A percentile compares a stretch with the other conserved stretches of the same genome.
Evolutionary conservation across 2,888 invertebrate genomes (phyloP).

Genomic region (Rapana venosa): DNA sequence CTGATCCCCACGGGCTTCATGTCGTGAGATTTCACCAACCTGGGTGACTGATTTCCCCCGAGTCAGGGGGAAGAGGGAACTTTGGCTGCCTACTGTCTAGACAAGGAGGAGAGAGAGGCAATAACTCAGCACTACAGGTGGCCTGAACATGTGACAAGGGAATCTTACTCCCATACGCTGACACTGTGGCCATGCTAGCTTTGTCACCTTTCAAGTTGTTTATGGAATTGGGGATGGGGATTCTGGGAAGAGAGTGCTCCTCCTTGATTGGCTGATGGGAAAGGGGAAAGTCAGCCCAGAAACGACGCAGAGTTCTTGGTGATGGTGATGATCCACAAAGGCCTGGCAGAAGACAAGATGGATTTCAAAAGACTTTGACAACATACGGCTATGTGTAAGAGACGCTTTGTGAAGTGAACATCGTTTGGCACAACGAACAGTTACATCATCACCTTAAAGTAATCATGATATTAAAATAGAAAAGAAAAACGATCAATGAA

Average conservation of each 20-base stretch:
- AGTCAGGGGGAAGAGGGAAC: background rate
- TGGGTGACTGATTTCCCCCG: slow-evolving; percentile 5
- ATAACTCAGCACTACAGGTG: slow-evolving; percentile 22
- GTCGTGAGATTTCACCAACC: slow-evolving; percentile 19
- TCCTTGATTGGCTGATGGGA: slow-evolving; percentile 51
- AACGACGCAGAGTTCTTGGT: slow-evolving; percentile 47
- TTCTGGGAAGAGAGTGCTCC: slow-evolving; percentile 48
- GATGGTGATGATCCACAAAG: slow-evolving; percentile 44
- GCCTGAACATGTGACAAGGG: slow-evolving; percentile 30
- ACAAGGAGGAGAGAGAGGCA: background rate
- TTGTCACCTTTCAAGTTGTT: slow-evolving; percentile 27
- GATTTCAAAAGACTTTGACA: slow-evolving; percentile 3
- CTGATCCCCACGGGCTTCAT: slow-evolving; percentile 34
- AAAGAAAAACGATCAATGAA: too few relatives aligned
- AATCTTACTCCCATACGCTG: slow-evolving; percentile 36
- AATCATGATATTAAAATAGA: background rate
- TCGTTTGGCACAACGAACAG: background rate
- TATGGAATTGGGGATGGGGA: slow-evolving; percentile 36
- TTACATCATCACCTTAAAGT: background rate
- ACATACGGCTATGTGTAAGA: background rate
- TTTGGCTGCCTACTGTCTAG: background rate
- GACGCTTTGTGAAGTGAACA: background rate
- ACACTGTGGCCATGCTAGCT: background rate
- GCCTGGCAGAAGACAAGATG: slow-evolving; percentile 41
- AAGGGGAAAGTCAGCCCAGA: slow-evolving; percentile 51